Base-by-base conservation (phyloP, 2,888 invertebrate genomes). In the Scaptomyza flava region DNA sequence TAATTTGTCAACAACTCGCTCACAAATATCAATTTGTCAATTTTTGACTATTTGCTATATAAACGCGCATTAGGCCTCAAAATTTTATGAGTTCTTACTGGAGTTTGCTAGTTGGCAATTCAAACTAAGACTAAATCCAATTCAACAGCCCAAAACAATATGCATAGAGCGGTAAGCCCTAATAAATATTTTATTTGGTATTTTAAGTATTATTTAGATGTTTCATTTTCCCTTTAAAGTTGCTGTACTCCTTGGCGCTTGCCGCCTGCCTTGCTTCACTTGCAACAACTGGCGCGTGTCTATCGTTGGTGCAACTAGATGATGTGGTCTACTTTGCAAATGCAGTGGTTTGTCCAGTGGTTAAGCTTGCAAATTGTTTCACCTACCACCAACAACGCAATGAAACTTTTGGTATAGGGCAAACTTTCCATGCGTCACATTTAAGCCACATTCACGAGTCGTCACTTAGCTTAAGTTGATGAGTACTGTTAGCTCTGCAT, bases 121-220 rank as follows among this genome's bases (percentile, higher is more conserved):
- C 82, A 84, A 86, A 88, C 62, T 83, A 85, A 89, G 87, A 81
- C 81, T 75, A 80, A 70, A 87, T 78, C 83, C 78, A 74, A 78
- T 74, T 62, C 66, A 61, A 65, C 43, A 43, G 48, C 3, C 51
- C n/a, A 33, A 41, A 30, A 51, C 67, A 79, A 77, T 46, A 84
- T 84, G 84, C 62, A 77, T 33, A 62, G 81, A 69, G 67, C 57
- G 50, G 84, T 87, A 45, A 75, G 70, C 14, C 14, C 8, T 5
- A 1, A 51, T 11, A 36, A n/a, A 36, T 23, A 6, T n/a, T 1
- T n/a, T 0, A 5, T 14, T n/a, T 38, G n/a, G 12, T 17, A 1
- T 5, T 34, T 23, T 11, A 6, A 9, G 14, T 6, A 0, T 6
- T 23, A 23, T 36, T 34, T 4, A n/a, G 27, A 64, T 11, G 20